Evolutionary conservation across 30 jellyfish, hydroid and myxozoan species (phyloP), one percentile per base, ranked within the genome.

Genomic region (Aurelia sp.): DNA sequence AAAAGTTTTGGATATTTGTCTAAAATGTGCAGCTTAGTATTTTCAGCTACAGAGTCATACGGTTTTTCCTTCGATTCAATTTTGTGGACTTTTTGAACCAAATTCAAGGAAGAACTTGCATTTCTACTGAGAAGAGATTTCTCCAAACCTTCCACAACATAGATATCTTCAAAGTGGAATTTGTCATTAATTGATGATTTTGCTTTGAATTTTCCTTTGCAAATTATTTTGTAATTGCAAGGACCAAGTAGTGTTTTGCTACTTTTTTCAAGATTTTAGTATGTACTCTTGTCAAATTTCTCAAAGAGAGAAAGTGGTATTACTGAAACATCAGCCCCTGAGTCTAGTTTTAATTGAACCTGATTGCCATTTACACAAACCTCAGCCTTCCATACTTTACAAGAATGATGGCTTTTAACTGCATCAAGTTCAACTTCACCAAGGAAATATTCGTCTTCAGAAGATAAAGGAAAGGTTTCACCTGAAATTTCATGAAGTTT

Each of bases 361-460:
- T 0, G 33, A 1, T 61, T 61, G 27, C 71, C 71, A 61, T 61
- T 61, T 61, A 61, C 71, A 40, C 51, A 40, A 40, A 40, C 51
- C 6, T 40, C 51, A 3, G 51, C 51, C 6, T 40, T 40, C 51
- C 51, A 40, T 40, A 40, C 51, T 40, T 40, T 40, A 40, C 51
- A 40, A 40, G 51, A 3, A 40, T 3, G 33, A 61, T 40, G 51
- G 51, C 51, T 40, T 1, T 40, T 9, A 3, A 40, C 33, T 19
- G 71, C 71, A 61, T 61, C 71, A 61, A 61, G 27, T n/a, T n/a
- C 71, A 61, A 61, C 71, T 61, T 61, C 71, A 61, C 71, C 71
- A 61, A 61, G 71, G 4, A 61, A 61, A 61, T 61, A 61, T n/a
- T 61, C 33, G 4, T 61, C 71, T 3, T 61, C 33, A 61, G 71